Percentiles rank a stretch among this genome's conserved stretches.
Conservation (phyloP, 2,113 vertebrate species). For the Carassius carassius region DNA sequence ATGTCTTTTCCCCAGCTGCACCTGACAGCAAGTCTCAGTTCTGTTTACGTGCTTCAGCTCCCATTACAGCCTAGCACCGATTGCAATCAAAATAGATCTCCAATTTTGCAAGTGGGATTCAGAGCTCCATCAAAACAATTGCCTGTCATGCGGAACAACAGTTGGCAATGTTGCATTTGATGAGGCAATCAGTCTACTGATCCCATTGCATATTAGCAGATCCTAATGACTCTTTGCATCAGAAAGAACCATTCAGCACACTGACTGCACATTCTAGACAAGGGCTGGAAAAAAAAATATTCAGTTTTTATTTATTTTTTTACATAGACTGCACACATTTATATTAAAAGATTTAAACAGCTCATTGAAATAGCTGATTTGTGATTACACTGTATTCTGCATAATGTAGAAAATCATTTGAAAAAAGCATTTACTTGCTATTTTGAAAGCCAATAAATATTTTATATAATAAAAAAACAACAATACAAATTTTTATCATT, state of each 20-base stretch:
- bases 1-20: slow-evolving; percentile 32
- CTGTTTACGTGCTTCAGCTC: slow-evolving; percentile 24
- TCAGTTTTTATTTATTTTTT: too few species aligned
- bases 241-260: neutral
- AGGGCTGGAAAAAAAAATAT: neutral
- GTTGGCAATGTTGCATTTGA: slow-evolving; percentile 32
- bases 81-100: slow-evolving; percentile 33
- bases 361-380: neutral
- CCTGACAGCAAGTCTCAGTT: slow-evolving; percentile 19
- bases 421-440: neutral
- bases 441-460: neutral
- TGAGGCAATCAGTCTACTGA: slow-evolving; percentile 31
- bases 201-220: slow-evolving; percentile 2
- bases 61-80: neutral
- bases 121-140: slow-evolving; percentile 31
- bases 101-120: slow-evolving; percentile 37
- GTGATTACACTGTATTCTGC: neutral
- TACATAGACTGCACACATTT: too few species aligned
- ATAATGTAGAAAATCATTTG: neutral
- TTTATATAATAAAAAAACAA: neutral
- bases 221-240: slow-evolving; percentile 20
- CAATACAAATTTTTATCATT: too few species aligned
- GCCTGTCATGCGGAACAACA: slow-evolving; percentile 27
- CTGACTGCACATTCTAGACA: neutral
- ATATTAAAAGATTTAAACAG: neutral